Base-by-base conservation (phyloP, 2,888 invertebrate species). In the Cepaea hortensis region DNA sequence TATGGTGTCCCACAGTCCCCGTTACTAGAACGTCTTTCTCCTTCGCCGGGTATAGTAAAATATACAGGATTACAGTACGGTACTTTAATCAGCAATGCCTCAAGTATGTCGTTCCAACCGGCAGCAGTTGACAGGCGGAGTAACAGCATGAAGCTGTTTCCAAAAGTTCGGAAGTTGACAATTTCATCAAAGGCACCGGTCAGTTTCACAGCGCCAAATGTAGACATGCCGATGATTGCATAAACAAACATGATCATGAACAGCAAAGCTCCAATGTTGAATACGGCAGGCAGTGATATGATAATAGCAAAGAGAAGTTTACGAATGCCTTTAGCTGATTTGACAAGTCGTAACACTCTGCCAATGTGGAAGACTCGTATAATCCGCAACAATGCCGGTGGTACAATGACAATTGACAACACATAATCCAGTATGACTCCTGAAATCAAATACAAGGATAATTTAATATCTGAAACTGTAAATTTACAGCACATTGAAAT, bases 321-420 rank as follows among this genome's bases (percentile, higher is more conserved):
- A 91, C 98, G 96, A 94, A 98, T 98, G 93, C 98, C 98, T 96
- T 98, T 98, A 92, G 98, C 98, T 93, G 98, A 98, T 96, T 98
- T 98, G 94, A 98, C 98, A 92, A 98, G 96, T 95, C 98, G 96
- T 94, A 98, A 96, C 94, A 98, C 98, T 95, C 98, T 96, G 93
- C 98, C 98, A 94, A 98, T 98, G 93, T 98, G 96, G 96, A 98
- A 98, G 91, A 98, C 98, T 91, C 98, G 96, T 90, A 98, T 98
- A 89, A 98, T 98, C 93, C 98, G 96, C 90, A 98, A 95, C 91
- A 98, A 96, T 85, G 98, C 98, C 88, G 98, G 98, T 89, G 98
- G 98, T 93, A 98, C 97, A 88, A 98, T 97, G 95, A 98, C 96
- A 95, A 97, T 97, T 9, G 23, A 97, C 97, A 98, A 97, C 89